Percentiles rank a stretch among this genome's conserved stretches.
Evolutionary conservation across 2,797 vertebrate genomes (phyloP).

Genomic region (Epinephelus coioides): DNA sequence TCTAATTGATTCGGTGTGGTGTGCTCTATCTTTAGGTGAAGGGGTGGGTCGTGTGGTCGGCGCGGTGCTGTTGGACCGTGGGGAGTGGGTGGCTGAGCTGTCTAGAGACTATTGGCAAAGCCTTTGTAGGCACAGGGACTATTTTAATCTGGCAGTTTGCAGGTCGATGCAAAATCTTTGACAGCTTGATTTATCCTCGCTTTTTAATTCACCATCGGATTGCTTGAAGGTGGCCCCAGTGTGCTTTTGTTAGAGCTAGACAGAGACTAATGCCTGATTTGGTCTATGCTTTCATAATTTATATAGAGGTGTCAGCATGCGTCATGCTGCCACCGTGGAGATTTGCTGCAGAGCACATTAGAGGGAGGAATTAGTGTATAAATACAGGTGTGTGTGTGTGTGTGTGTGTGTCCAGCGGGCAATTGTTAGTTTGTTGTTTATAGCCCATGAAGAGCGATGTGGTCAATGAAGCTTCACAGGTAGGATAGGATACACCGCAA

Average conservation of each 20-base stretch:
- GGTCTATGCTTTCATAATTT: conserved; percentile 74
- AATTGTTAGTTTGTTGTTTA: conserved; percentile 76
- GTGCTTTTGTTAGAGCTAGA: conserved; percentile 68
- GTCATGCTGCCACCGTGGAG: conserved; percentile 50
- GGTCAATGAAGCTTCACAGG: conserved; percentile 77
- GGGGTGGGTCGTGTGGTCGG: conserved; percentile 1
- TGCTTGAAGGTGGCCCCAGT: conserved; percentile 62
- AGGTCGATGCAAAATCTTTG: conserved; percentile 66
- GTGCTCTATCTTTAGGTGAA: conserved; percentile 15
- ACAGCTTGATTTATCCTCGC: conserved; percentile 69
- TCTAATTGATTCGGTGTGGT: conserved; percentile 59
- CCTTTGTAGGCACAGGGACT: conserved; percentile 42
- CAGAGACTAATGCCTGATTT: conserved; percentile 72
- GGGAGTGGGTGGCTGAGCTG: conserved; percentile 49
- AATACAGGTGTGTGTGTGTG: conserved; percentile 52
- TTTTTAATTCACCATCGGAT: conserved; percentile 62
- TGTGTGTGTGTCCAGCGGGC: conserved; percentile 44
- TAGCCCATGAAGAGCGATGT: conserved; percentile 72
- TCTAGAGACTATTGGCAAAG: conserved; percentile 37
- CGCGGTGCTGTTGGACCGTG: conserved; percentile 10
- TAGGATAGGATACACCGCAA: conserved; percentile 65
- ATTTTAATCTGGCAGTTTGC: conserved; percentile 69
- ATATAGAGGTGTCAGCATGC: conserved; percentile 69
- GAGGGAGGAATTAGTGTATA: conserved; percentile 57
- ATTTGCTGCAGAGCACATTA: conserved; percentile 68